Evolutionary conservation across 2,888 invertebrate genomes (phyloP).

Genomic region (Hemaris fuciformis): DNA sequence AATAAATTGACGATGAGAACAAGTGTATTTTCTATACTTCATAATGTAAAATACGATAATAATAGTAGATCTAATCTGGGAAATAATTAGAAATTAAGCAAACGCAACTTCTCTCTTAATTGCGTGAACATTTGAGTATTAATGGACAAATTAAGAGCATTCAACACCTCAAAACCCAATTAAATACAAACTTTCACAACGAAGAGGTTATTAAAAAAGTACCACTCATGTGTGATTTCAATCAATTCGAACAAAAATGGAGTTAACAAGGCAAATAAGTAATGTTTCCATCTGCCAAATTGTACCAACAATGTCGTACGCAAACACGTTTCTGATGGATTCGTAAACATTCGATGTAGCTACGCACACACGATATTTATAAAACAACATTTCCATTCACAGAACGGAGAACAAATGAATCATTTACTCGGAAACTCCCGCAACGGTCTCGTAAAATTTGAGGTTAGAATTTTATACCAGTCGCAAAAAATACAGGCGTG

Average conservation of each 20-base stretch:
- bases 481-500: not conserved
- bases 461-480: not conserved
- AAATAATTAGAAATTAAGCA: not conserved
- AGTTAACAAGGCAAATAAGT: not conserved
- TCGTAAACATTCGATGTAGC: not conserved
- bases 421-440: not conserved
- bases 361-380: not conserved
- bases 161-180: not conserved
- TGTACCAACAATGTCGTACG: conserved; percentile 3
- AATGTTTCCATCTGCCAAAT: not conserved
- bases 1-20: no score
- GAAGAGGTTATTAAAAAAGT: not conserved
- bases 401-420: not conserved
- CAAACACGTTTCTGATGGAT: not conserved
- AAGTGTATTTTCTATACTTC: no score
- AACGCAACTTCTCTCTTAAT: not conserved
- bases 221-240: not conserved
- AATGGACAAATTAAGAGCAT: not conserved
- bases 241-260: not conserved
- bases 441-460: not conserved
- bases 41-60: no score
- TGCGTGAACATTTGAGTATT: not conserved
- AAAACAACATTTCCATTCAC: not conserved
- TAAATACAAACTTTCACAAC: not conserved
- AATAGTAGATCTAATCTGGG: not conserved